Evolutionary conservation across 2,888 invertebrate genomes (phyloP).

Genomic region (Stramonita haemastoma): DNA sequence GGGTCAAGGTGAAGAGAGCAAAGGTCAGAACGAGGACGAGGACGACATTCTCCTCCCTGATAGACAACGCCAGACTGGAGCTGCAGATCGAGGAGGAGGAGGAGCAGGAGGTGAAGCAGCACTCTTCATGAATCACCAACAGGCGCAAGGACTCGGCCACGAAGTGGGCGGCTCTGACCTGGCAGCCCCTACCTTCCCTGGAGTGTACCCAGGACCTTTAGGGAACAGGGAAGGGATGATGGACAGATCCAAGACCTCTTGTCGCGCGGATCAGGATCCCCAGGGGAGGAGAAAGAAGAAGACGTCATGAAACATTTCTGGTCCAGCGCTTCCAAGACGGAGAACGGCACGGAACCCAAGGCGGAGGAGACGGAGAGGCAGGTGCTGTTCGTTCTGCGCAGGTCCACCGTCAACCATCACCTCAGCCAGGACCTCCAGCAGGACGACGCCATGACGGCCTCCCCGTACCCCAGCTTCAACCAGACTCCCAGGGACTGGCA

Average conservation of each 20-base stretch:
- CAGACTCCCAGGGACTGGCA: conserved; percentile 13
- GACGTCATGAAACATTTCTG: background rate
- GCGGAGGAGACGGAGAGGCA: conserved; percentile 30
- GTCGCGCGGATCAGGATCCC: background rate
- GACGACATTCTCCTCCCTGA: conserved; percentile 38
- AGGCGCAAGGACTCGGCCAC: background rate
- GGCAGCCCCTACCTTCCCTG: background rate
- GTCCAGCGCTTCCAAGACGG: background rate
- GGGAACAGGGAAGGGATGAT: background rate
- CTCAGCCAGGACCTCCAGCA: conserved; percentile 38
- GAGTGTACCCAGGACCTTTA: background rate
- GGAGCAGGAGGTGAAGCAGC: conserved; percentile 40
- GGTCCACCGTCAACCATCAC: conserved; percentile 47
- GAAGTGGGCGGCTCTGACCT: background rate
- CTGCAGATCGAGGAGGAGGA: conserved; percentile 43
- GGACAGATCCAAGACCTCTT: background rate
- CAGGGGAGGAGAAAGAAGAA: background rate
- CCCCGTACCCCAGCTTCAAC: background rate
- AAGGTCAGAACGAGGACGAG: conserved; percentile 30
- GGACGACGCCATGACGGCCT: conserved; percentile 7
- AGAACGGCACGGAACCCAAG: background rate
- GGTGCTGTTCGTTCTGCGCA: conserved; percentile 35
- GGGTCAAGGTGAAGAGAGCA: background rate
- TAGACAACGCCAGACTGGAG: conserved; percentile 39
- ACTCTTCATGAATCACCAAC: conserved; percentile 32